These are phyloP conservation scores for Colistium nudipinnis DNA, from an alignment of 2,113 vertebrate genomes.

Conservation along the genomic window DNA sequence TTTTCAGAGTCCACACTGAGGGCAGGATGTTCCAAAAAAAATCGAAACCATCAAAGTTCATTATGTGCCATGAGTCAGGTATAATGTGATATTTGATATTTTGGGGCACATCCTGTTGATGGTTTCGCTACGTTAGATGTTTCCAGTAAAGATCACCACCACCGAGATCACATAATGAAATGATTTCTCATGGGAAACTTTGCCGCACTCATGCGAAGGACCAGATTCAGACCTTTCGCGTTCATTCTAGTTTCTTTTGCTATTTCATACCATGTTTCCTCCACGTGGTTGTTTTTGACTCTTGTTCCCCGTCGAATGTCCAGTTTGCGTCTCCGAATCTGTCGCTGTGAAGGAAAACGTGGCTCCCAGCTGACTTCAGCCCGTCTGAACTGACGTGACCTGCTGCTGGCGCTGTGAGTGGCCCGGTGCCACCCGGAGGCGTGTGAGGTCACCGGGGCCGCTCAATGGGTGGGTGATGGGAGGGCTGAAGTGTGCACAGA, in stretches of 20 bases:
- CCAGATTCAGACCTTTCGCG: no score
- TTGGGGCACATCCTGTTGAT: slow-evolving; percentile 16
- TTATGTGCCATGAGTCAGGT: not conserved
- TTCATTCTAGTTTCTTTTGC: not conserved
- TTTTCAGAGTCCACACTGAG: not conserved
- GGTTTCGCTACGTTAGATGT: not conserved
- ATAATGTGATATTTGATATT: not conserved
- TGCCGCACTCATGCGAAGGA: not conserved
- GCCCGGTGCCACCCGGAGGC: not conserved
- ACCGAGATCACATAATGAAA: not conserved
- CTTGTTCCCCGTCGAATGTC: not conserved
- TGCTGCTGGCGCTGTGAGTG: slow-evolving; percentile 17
- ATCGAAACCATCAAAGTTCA: not conserved
- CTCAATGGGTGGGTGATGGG: slow-evolving; percentile 18
- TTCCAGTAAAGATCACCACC: not conserved
- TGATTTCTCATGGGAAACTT: not conserved
- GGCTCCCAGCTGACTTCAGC: slow-evolving; percentile 15
- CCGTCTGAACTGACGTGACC: slow-evolving; percentile 26
- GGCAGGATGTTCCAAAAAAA: slow-evolving; percentile 2
- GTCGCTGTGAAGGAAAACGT: slow-evolving; percentile 10
- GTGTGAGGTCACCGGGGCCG: slow-evolving; percentile 1
- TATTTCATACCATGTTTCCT: not conserved
- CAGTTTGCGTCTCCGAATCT: slow-evolving; percentile 1
- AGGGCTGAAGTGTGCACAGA: slow-evolving; percentile 9
- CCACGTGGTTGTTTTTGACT: not conserved